Conservation (phyloP, 2,113 vertebrate genomes). For the Cinclus cinclus region DNA sequence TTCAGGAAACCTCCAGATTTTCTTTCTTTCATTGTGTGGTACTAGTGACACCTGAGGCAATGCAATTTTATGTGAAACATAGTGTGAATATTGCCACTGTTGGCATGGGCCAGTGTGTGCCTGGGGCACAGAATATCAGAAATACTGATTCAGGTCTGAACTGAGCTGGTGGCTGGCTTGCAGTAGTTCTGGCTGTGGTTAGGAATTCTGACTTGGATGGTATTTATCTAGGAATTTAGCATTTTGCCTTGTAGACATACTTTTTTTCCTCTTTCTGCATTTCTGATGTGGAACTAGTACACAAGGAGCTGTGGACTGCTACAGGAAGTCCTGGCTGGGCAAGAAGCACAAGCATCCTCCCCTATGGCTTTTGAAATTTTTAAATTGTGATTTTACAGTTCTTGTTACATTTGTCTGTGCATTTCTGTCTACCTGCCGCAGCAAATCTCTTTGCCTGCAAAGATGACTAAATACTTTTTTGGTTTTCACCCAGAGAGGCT, state of each 20-base stretch:
- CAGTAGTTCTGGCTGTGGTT: not conserved
- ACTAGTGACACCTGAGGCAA: not conserved
- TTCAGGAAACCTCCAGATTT: not conserved
- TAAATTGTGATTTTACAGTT: not conserved
- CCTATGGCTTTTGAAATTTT: not conserved
- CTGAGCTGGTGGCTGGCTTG: not conserved
- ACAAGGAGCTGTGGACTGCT: not conserved
- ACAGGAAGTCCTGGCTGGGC: not conserved
- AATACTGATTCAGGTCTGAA: not conserved
- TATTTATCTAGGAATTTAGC: not conserved
- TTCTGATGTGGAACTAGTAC: not conserved
- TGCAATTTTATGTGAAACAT: not conserved
- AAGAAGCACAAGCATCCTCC: not conserved
- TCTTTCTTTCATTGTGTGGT: not conserved
- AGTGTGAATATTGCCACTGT: too few relatives aligned
- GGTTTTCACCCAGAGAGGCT: not conserved
- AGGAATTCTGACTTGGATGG: not conserved
- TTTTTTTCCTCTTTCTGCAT: not conserved
- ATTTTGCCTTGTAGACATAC: not conserved
- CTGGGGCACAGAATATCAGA: not conserved
- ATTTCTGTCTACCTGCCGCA: not conserved
- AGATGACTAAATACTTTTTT: not conserved
- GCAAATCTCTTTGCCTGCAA: not conserved
- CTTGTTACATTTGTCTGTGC: not conserved
- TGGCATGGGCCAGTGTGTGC: not conserved